Conservation (phyloP, 2,113 vertebrate genomes). For the Anser cygnoides region DNA sequence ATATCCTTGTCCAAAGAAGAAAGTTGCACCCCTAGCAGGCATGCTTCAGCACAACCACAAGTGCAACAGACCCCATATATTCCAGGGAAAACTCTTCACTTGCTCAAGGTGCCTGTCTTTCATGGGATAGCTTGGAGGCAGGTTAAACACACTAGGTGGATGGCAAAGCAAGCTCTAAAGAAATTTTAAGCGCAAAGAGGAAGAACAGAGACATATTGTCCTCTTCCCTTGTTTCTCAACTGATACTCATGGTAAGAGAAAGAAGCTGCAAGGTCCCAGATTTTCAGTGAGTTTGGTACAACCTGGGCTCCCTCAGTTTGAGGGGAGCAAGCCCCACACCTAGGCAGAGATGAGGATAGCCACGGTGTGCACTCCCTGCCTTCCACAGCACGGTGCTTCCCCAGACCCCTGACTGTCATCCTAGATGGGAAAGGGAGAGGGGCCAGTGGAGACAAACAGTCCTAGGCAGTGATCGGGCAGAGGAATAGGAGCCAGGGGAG, state of each 20-base stretch:
- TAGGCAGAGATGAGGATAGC: neutral
- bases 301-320: neutral
- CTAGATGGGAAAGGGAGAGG: neutral
- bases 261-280: neutral
- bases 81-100: neutral
- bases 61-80: neutral
- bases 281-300: neutral
- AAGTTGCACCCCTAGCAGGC: neutral
- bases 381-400: too few species aligned
- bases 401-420: too few species aligned
- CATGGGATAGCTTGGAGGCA: neutral
- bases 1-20: neutral
- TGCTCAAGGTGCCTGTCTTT: neutral
- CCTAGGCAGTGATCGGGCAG: too few species aligned
- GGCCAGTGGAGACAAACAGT: neutral
- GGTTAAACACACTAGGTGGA: accelerated
- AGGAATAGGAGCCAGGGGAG: too few species aligned
- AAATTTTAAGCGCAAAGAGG: neutral
- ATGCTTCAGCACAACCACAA: neutral
- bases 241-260: neutral
- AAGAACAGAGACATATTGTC: neutral
- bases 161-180: neutral
- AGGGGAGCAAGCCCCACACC: too few species aligned
- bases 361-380: too few species aligned
- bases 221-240: neutral